These are phyloP conservation scores for Acrocyrtus sp. DNA, from an alignment of 2,888 invertebrate genomes.

Conservation along the genomic window DNA sequence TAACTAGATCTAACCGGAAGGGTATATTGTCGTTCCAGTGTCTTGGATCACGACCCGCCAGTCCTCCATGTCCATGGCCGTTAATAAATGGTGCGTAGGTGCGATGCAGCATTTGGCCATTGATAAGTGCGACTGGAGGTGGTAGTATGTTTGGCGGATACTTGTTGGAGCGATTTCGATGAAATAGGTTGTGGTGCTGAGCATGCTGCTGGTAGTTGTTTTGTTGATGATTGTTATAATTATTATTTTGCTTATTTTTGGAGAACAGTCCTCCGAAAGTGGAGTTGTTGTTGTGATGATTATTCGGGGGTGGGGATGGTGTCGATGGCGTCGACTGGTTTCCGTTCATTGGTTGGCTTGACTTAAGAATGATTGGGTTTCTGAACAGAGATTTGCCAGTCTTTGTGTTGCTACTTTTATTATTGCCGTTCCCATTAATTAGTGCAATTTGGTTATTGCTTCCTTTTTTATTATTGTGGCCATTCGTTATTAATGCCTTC, in stretches of 20 bases:
- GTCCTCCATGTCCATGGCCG: conserved; percentile 31
- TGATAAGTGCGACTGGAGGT: conserved; percentile 40
- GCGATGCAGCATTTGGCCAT: conserved; percentile 45
- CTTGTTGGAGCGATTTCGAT: conserved; percentile 37
- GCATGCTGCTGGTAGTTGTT: conserved; percentile 38
- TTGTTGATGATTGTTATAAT: conserved; percentile 15
- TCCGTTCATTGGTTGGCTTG: conserved; percentile 45
- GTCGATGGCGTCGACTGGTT: conserved; percentile 16
- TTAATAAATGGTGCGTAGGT: conserved; percentile 41
- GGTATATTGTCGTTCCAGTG: conserved; percentile 62
- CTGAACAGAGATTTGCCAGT: conserved; percentile 54
- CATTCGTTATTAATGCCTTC: conserved; percentile 22
- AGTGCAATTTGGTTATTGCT: conserved; percentile 27
- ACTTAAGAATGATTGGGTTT: conserved; percentile 60
- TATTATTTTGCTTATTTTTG: conserved; percentile 45
- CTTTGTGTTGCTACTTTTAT: conserved; percentile 25
- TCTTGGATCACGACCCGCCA: conserved; percentile 25
- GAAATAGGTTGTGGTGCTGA: conserved; percentile 38
- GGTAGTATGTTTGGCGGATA: conserved; percentile 34
- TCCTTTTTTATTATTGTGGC: conserved; percentile 16
- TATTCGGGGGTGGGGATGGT: conserved; percentile 23
- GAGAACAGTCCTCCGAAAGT: conserved; percentile 40
- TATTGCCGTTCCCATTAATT: conserved; percentile 39
- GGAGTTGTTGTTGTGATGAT: conserved; percentile 8
- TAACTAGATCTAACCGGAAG: conserved; percentile 59